Evolutionary conservation across 1,140 invertebrate genomes (phyloP), one percentile per base, ranked within the genome.

Genomic region (Pachypsylla venusta): DNA sequence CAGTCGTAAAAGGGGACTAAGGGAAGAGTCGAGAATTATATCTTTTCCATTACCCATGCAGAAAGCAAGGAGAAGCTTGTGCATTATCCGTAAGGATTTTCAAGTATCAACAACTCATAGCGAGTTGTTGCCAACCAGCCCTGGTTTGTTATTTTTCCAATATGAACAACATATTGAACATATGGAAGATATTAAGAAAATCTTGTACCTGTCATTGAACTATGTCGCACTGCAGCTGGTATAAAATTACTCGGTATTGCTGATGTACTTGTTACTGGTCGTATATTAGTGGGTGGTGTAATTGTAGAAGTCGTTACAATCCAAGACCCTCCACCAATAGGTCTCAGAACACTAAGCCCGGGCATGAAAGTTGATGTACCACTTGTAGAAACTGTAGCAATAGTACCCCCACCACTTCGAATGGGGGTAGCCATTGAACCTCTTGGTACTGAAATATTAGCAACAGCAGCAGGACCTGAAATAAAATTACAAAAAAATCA

Each of bases 161-260:
- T n/a, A n/a, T n/a, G n/a, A n/a, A n/a, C n/a, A n/a, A n/a, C n/a
- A n/a, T n/a, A n/a, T n/a, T n/a, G n/a, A n/a, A n/a, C n/a, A n/a
- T n/a, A n/a, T n/a, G n/a, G n/a, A n/a, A n/a, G n/a, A n/a, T n/a
- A n/a, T n/a, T n/a, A n/a, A n/a, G n/a, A n/a, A n/a, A n/a, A n/a
- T n/a, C n/a, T n/a, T n/a, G n/a, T 35, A 35, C 30, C 42, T 48
- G 42, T 48, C 42, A 48, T 48, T 19, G 42, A 48, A 22, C 42
- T n/a, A 48, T 48, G 42, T 19, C 42, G 16, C 42, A 48, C 42
- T 19, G 42, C 16, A 5, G 42, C 4, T 4, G 42, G n/a, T 10
- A 48, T 19, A 48, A 48, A 48, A 22, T 48, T 48, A 19, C n/a
- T 5, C 5, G 42, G 42, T n/a, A n/a, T n/a, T 10, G 42, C 42